Base-by-base conservation (phyloP, 2,797 vertebrate genomes). In the Lophius americanus region DNA sequence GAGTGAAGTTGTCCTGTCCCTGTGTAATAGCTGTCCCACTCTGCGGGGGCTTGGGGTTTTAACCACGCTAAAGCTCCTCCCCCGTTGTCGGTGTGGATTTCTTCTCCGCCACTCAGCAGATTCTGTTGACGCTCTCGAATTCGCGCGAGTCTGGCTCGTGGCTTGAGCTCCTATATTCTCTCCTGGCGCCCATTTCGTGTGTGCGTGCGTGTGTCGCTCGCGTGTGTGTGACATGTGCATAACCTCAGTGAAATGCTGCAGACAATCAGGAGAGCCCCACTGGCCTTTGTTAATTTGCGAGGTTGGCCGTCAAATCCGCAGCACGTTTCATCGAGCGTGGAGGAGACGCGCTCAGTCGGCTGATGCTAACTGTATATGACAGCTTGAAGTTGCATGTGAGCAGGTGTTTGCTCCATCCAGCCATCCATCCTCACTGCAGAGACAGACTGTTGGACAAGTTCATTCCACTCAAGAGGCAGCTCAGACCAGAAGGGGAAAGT, bases 91-190 rank as follows among this genome's bases (percentile, higher is more conserved):
- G 23, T 23, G 23, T 23, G 23, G 23, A 23, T 23, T 23, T 23
- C 23, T 23, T 23, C 23, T 23, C 9, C 23, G 59, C 80, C 85
- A 64, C 84, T 51, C 73, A 48, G 64, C 77, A 62, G 51, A 60
- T 42, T 58, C 61, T 64, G 51, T 43, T 56, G 75, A 82, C 74
- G 80, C 63, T 48, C 48, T 42, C 38, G 9, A 68, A 69, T 68
- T 64, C 62, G 84, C 93, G 90, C 92, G 94, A 94, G 94, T 89
- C 92, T 83, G 89, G 82, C 93, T 92, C 93, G 93, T 94, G 94
- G 87, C 91, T 83, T 42, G 13, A 64, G 51, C 57, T 53, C 59
- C 57, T 11, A 36, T 38, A 58, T 23, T 1, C 23, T 73, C 67
- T 59, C 58, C 44, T 43, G 60, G 68, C n/a, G 32, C 51, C 41